Evolutionary conservation across 2,797 vertebrate genomes (phyloP).

Genomic region (Mionectes olivaceus): DNA sequence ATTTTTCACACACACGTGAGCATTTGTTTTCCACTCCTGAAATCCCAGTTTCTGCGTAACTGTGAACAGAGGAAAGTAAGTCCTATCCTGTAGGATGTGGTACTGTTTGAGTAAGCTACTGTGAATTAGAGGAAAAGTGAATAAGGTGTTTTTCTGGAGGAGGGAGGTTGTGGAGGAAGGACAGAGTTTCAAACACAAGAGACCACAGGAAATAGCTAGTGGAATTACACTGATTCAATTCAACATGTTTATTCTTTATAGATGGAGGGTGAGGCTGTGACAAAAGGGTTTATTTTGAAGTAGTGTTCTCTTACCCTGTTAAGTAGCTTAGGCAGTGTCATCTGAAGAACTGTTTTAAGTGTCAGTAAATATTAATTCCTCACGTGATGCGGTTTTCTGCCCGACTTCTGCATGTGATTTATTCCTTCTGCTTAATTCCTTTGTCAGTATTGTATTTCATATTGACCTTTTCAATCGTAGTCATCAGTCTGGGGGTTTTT

Average conservation of each 20-base stretch:
- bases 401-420: neutral
- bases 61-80: neutral
- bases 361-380: neutral
- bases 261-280: neutral
- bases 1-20: neutral
- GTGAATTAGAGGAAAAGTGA: neutral
- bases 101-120: neutral
- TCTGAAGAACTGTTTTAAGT: neutral
- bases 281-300: neutral
- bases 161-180: neutral
- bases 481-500: neutral
- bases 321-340: neutral
- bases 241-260: neutral
- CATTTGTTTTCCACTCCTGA: neutral
- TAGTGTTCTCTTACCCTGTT: neutral
- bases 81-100: neutral
- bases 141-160: neutral
- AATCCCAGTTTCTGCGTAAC: neutral
- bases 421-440: neutral
- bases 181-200: neutral
- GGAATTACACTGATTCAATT: neutral
- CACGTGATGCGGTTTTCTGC: neutral
- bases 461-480: slow-evolving; percentile 50
- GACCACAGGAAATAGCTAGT: neutral
- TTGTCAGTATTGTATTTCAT: slow-evolving; percentile 40